Conservation (phyloP, 2,797 vertebrate species). For the Gephyroberyx darwinii region DNA sequence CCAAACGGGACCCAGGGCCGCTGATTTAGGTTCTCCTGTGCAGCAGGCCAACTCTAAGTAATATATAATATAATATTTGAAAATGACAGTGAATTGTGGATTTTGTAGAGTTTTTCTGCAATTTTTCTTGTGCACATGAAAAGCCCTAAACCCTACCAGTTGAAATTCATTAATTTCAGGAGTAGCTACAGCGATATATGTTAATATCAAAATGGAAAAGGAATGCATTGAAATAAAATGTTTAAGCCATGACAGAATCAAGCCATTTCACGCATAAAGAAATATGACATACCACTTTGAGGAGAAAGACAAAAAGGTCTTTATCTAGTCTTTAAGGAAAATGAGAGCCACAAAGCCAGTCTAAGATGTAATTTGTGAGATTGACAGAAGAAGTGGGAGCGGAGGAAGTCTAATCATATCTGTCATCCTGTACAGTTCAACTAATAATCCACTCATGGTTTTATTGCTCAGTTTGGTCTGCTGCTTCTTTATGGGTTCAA, state of each 20-base stretch:
- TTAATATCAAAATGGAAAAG: too few species aligned
- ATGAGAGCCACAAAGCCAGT: slow-evolving; percentile 43
- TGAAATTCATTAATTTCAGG: too few species aligned
- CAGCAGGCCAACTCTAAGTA: slow-evolving; percentile 17
- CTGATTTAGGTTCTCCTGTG: slow-evolving; percentile 27
- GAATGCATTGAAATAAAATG: too few species aligned
- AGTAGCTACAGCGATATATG: too few species aligned
- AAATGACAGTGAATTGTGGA: slow-evolving; percentile 12
- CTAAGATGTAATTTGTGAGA: slow-evolving; percentile 42
- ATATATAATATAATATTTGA: too few species aligned
- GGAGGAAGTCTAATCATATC: slow-evolving; percentile 41
- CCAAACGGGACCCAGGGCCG: slow-evolving; percentile 7
- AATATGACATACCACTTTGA: slow-evolving; percentile 33
- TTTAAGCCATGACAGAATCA: too few species aligned
- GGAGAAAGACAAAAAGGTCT: slow-evolving; percentile 33
- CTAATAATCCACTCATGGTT: slow-evolving; percentile 38
- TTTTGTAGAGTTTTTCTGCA: slow-evolving; percentile 23
- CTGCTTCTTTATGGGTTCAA: slow-evolving; percentile 36
- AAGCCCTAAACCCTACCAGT: too few species aligned
- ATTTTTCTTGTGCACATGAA: slow-evolving; percentile 2
- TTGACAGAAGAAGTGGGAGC: slow-evolving; percentile 27
- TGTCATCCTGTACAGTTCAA: slow-evolving; percentile 52
- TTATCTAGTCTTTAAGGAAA: not conserved
- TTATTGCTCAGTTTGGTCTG: slow-evolving; percentile 40
- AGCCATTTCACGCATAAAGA: slow-evolving; percentile 13